Base-by-base conservation (phyloP, 2,888 invertebrate species). In the Meganola albula region DNA sequence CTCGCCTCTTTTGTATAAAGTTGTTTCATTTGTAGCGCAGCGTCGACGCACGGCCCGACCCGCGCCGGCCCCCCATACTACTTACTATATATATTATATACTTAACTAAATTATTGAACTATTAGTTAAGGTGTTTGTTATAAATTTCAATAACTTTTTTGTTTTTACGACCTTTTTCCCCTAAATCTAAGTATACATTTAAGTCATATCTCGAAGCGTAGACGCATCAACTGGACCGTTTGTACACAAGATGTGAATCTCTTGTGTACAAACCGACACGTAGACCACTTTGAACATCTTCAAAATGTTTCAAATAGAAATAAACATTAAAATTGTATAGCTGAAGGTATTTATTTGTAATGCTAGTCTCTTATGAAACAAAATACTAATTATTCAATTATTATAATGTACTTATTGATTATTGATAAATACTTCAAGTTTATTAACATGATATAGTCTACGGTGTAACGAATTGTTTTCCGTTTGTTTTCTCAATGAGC, bases 351-450 rank as follows among this genome's bases (percentile, higher is more conserved):
- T 85, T 79, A 83, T 85, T 85, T 84, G 82, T 85, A 84, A 83
- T 83, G 84, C 85, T 85, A 85, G 85, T 84, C 80, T 85, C 83
- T 84, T 84, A 83, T 83, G 82, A 84, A 84, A 80, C 79, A 78
- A 82, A 71, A 83, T 82, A 85, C 83, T 85, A 85, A 85, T 80
- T 82, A 85, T 84, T 84, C 83, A 84, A 84, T 85, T 84, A 85
- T 83, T 80, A 74, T 84, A 85, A 84, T 78, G 84, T 85, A 85
- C 84, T 84, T 83, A 83, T 82, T 83, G 84, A 84, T 84, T 83
- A 83, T 83, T 76, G 82, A 84, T 83, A 82, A 78, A 83, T 84
- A 84, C 80, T 84, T 84, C 80, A 83, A 84, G 75, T 82, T 84
- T 83, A 83, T 79, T 79, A 75, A 82, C 79, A 74, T 77, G 74